Conservation (phyloP, 2,113 vertebrate species). For the Ptyas mucosa region DNA sequence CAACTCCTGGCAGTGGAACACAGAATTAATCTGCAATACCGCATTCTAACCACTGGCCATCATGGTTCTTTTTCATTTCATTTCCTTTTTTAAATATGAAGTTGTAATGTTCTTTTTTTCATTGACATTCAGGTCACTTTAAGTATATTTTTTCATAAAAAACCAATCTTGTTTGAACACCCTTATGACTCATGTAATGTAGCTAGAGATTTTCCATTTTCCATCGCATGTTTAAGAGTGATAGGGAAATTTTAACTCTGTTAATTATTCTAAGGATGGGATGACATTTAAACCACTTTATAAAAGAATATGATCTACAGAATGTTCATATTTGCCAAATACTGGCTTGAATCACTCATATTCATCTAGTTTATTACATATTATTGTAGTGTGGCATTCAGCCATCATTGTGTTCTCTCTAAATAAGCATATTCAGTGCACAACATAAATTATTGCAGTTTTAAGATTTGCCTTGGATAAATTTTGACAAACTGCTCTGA, state of each 20-base stretch:
- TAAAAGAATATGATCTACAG: background rate
- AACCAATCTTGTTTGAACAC: background rate
- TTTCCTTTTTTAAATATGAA: background rate
- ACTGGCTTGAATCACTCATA: background rate
- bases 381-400: background rate
- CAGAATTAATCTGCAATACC: background rate
- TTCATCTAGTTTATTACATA: constrained; percentile 1
- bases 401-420: background rate
- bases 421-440: background rate
- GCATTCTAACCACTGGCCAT: background rate
- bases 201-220: background rate
- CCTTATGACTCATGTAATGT: background rate
- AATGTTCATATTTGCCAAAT: background rate
- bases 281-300: background rate
- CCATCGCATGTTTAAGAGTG: background rate
- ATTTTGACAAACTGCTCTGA: background rate
- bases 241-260: background rate
- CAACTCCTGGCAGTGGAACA: background rate
- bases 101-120: background rate
- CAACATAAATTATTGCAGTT: background rate
- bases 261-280: background rate
- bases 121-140: background rate
- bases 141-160: background rate
- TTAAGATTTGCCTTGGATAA: background rate
- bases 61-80: background rate